Evolutionary conservation across 2,797 vertebrate species (phyloP), one percentile per base, ranked within the genome.

Genomic region (Apodemus agrarius): DNA sequence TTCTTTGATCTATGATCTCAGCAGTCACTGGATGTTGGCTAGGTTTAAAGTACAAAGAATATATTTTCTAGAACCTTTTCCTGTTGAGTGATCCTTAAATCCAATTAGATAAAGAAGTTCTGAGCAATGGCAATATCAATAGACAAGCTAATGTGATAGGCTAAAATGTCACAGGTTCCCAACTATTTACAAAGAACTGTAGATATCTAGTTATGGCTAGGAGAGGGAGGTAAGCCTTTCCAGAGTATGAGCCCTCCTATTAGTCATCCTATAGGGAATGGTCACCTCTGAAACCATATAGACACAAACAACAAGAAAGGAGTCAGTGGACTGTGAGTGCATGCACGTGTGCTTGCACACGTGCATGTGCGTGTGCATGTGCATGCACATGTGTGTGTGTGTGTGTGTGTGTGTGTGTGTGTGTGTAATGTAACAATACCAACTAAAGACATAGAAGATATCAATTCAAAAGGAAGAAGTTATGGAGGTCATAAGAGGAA

Each of bases 281-380:
- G 5, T 65, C 40, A 46, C 5, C 17, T 46, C 82, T 46, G 40
- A 65, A 65, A 46, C 16, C 4, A 21, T 21, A 63, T 13, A 6
- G n/a, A 65, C 11, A 65, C 16, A 65, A 46, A 13, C 16, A 46
- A 84, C 46, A 84, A 63, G 29, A 31, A 43, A 21, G 2, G 10
- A 65, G 17, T 21, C 8, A 84, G 59, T 6, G 2, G 9, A 7
- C 26, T 22, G 1, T 22, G 21, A 6, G 1, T 61, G 0, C 26
- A 13, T 6, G 31, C 37, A 14, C 26, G 1, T 82, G 3, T 81
- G 19, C n/a, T 43, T 43, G 37, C n/a, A n/a, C n/a, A n/a, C n/a
- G n/a, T n/a, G n/a, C n/a, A n/a, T n/a, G n/a, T n/a, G n/a, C n/a
- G n/a, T n/a, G n/a, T n/a, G n/a, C n/a, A n/a, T 74, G 72, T 40